Base-by-base conservation (phyloP, 2,888 invertebrate species). In the Hemistola chrysoprasaria region DNA sequence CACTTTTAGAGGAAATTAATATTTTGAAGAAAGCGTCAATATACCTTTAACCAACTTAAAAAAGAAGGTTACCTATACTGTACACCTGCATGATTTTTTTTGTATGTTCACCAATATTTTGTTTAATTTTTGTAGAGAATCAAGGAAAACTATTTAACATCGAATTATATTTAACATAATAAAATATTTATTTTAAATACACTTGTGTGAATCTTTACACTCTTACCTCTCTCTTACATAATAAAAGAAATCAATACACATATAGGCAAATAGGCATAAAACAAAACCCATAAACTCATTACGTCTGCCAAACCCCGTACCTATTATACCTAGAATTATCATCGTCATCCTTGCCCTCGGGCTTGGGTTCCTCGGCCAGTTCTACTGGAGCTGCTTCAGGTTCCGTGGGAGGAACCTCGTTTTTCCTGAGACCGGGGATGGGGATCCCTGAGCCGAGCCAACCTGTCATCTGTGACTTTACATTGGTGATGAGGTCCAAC, bases 271-370 rank as follows among this genome's bases (percentile, higher is more conserved):
- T 46, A 52, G 38, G 33, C 10, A 22, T 31, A 40, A 63, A 51
- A 49, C 47, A 55, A 62, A n/a, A 53, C 48, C 49, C 40, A 69
- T 67, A 75, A 82, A 82, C 87, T 88, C 90, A 90, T 88, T 88
- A 66, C 58, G 71, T 85, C 85, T 71, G 89, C 84, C 71, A 73
- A 55, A 90, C 91, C 92, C 92, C 87, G 90, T 92, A 92, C 92
- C 92, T 92, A 92, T 89, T 92, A 89, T 92, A 95, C 95, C 95
- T 95, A 86, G 95, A 95, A 90, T 95, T 95, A 90, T 95, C 95
- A 80, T 96, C 96, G 83, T 96, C 95, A 67, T 96, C 95, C 78
- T 92, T 92, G 28, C 69, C 77, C 53, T 87, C 87, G 0, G 75
- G 66, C 54, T 78, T 85, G 24, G 74, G 62, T 33, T 84, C 81